Conservation (phyloP, 2,113 vertebrate genomes). For the Dascyllus trimaculatus region DNA sequence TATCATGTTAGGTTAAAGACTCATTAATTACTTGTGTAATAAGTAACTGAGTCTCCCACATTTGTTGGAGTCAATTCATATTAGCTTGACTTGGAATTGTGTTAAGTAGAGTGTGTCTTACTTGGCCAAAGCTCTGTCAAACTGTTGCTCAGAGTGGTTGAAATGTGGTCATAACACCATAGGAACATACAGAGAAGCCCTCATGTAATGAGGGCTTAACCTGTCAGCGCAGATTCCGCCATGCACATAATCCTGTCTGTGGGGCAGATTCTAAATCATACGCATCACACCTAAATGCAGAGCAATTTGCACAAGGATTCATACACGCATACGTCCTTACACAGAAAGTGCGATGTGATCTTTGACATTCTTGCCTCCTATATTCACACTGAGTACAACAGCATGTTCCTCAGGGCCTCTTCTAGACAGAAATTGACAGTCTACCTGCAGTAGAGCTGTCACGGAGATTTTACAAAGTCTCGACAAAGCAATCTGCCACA, state of each 20-base stretch:
- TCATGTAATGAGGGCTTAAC: constrained; percentile 71
- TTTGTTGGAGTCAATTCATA: constrained; percentile 17
- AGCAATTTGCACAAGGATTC: constrained; percentile 36
- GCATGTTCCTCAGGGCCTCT: neutral
- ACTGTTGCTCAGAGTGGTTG: constrained; percentile 42
- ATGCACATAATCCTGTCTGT: constrained; percentile 69
- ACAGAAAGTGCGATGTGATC: neutral
- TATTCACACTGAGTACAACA: neutral
- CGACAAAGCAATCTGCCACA: constrained; percentile 55
- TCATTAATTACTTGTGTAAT: constrained; percentile 11
- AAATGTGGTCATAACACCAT: constrained; percentile 59
- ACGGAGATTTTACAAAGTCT: constrained; percentile 25
- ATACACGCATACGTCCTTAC: neutral
- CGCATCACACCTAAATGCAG: constrained; percentile 21
- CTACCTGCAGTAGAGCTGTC: constrained; percentile 35
- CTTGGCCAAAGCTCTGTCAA: constrained; percentile 32
- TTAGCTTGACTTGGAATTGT: constrained; percentile 17
- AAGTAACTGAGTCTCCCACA: neutral
- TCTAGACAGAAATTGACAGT: neutral
- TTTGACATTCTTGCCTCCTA: constrained; percentile 15
- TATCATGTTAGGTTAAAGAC: constrained; percentile 8
- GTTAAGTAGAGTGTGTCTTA: constrained; percentile 16
- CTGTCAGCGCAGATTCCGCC: constrained; percentile 67
- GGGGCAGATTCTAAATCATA: constrained; percentile 45
- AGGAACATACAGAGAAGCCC: constrained; percentile 50